A percentile compares a stretch with the other conserved stretches of the same genome.
These are phyloP conservation scores for Hipposideros larvatus DNA, from an alignment of 2,797 vertebrate species.

Conservation along the genomic window DNA sequence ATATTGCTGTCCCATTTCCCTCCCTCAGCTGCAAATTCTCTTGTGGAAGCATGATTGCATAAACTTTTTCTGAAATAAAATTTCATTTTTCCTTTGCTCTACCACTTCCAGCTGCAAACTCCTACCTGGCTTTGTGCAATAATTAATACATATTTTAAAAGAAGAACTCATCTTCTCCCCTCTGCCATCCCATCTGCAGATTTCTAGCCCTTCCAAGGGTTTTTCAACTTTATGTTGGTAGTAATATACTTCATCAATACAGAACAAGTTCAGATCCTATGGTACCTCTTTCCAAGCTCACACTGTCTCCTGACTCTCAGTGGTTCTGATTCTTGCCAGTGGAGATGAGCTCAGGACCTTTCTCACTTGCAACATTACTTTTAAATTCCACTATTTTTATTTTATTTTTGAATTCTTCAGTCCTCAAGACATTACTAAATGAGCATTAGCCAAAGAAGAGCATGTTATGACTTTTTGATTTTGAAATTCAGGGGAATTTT, in stretches of 20 bases:
- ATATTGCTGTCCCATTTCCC: slow-evolving; percentile 51
- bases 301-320: not conserved
- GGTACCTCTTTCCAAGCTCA: not conserved
- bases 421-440: not conserved
- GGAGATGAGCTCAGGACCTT: not conserved
- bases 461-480: not conserved
- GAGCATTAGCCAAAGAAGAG: not conserved
- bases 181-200: slow-evolving; percentile 62
- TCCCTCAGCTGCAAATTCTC: slow-evolving; percentile 75
- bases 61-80: slow-evolving; percentile 72
- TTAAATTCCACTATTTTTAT: slow-evolving; percentile 16
- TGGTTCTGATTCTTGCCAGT: not conserved
- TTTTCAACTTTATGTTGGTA: slow-evolving; percentile 52
- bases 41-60: slow-evolving; percentile 76
- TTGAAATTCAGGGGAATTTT: not conserved
- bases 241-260: slow-evolving; percentile 65
- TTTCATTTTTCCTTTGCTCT: slow-evolving; percentile 72
- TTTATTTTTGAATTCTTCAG: slow-evolving; percentile 15
- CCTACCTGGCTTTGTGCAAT: slow-evolving; percentile 60
- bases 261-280: slow-evolving; percentile 12
- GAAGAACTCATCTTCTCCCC: slow-evolving; percentile 22
- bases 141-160: slow-evolving; percentile 78
- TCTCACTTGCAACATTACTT: not conserved
- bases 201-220: slow-evolving; percentile 44
- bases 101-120: slow-evolving; percentile 78